Evolutionary conservation across 2,113 vertebrate genomes (phyloP), one percentile per base, ranked within the genome.

Genomic region (Astur gentilis): DNA sequence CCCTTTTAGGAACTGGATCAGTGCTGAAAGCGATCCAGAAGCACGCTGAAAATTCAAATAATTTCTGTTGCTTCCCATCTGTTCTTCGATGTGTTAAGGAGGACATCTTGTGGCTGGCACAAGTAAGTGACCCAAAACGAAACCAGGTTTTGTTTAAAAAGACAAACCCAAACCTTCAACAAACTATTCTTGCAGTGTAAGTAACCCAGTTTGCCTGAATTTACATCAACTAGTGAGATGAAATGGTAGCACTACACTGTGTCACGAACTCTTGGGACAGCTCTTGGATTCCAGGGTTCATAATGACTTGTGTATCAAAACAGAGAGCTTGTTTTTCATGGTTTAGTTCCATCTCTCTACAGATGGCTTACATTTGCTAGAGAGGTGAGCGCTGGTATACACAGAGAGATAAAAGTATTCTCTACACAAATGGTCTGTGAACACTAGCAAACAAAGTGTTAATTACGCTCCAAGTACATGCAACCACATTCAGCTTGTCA

Each of bases 101-200:
- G 89, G 97, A 94, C 97, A 96, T 60, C 96, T 94, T 34, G 64
- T 93, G 96, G 94, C 81, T 93, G 71, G 19, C 38, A 13, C 4
- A 19, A 29, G 69, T 29, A 76, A 94, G 54, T 13, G 58, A 90
- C 75, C 75, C 2, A 0, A 45, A 20, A 60, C 49, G 60, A 47
- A 34, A 16, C 16, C 26, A 19, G 25, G 3, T 26, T 47, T 72
- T 52, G 26, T 34, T 88, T 54, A 34, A 67, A 67, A 71, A 49
- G 75, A 18, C 25, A 45, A 75, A 58, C 42, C 6, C 25, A 47
- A 58, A 54, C 26, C n/a, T 29, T 61, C 72, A 57, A 12, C 22
- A 21, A 75, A 47, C 22, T 31, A 14, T 38, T 79, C 47, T 8
- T 85, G 75, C 25, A 67, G 57, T 29, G 38, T 13, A 69, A 87